Conservation (phyloP, 2,113 vertebrate species). For the Onychorhynchus coronatus region DNA sequence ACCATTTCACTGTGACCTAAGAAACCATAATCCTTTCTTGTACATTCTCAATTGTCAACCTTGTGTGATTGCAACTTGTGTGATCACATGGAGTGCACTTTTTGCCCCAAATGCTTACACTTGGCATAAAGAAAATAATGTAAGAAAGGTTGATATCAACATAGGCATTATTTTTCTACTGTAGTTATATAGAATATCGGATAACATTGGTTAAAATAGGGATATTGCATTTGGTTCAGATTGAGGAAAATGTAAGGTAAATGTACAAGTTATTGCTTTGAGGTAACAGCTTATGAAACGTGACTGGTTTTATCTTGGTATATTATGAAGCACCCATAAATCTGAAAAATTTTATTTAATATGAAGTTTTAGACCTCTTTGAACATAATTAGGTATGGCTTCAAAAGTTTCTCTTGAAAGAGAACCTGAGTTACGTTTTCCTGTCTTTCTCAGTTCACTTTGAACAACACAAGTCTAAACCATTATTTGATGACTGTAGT, state of each 20-base stretch:
- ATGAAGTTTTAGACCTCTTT: background rate
- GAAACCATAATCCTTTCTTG: background rate
- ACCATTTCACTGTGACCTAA: background rate
- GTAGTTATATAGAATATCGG: background rate
- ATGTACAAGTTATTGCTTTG: background rate
- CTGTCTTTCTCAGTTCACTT: too few relatives aligned
- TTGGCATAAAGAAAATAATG: background rate
- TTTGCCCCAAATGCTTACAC: background rate
- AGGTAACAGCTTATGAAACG: background rate
- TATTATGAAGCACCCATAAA: background rate
- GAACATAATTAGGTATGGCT: too few relatives aligned
- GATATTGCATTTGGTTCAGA: background rate
- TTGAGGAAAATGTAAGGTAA: background rate
- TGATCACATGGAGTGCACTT: background rate
- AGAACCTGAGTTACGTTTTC: too few relatives aligned
- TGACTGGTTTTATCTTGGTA: background rate
- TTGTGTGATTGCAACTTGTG: background rate
- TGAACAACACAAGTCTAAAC: too few relatives aligned
- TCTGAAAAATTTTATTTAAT: background rate
- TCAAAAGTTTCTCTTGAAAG: too few relatives aligned
- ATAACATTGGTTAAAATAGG: background rate
- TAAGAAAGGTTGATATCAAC: background rate
- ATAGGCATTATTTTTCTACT: background rate
- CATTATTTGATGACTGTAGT: background rate
- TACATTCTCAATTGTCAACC: background rate